These are phyloP conservation scores for Plumapathes pennacea DNA, from an alignment of 92 coral and sea anemone species.

Conservation along the genomic window DNA sequence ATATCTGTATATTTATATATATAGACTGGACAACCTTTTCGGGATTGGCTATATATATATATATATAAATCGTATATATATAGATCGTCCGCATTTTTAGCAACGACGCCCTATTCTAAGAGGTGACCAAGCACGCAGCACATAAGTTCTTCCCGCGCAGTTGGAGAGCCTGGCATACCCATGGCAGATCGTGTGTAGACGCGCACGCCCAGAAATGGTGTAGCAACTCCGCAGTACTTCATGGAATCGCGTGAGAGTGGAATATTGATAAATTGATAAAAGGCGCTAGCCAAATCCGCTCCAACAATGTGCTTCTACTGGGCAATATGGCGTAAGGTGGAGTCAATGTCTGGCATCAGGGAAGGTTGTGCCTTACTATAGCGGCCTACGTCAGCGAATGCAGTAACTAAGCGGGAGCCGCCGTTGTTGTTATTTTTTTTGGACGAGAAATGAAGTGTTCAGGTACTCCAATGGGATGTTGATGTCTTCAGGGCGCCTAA, in stretches of 20 bases:
- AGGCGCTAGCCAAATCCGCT: too few relatives aligned
- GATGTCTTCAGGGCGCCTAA: constrained; percentile 42
- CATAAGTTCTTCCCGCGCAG: constrained; percentile 34
- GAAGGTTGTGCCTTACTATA: constrained; percentile 29
- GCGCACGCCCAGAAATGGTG: constrained; percentile 15
- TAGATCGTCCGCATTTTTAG: constrained; percentile 25
- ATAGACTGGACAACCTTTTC: too few relatives aligned
- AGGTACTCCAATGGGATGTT: constrained; percentile 31
- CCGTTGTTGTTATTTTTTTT: constrained; percentile 22
- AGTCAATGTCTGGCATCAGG: too few relatives aligned
- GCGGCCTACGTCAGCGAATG: constrained; percentile 27
- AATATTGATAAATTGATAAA: constrained; percentile 39
- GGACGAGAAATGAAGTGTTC: constrained; percentile 42
- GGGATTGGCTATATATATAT: too few relatives aligned
- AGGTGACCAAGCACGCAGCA: constrained; percentile 31
- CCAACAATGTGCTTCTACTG: too few relatives aligned
- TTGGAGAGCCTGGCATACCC: constrained; percentile 54
- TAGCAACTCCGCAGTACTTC: constrained; percentile 42
- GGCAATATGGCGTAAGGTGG: constrained; percentile 14
- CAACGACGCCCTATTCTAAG: constrained; percentile 21
- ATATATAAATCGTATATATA: too few relatives aligned
- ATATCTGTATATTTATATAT: too few relatives aligned
- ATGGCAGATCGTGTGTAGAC: constrained; percentile 32
- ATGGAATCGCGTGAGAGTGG: constrained; percentile 26
- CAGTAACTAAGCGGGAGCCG: constrained; percentile 28